These are phyloP conservation scores for Nineta flava DNA, from an alignment of 2,888 invertebrate genomes.

Conservation along the genomic window DNA sequence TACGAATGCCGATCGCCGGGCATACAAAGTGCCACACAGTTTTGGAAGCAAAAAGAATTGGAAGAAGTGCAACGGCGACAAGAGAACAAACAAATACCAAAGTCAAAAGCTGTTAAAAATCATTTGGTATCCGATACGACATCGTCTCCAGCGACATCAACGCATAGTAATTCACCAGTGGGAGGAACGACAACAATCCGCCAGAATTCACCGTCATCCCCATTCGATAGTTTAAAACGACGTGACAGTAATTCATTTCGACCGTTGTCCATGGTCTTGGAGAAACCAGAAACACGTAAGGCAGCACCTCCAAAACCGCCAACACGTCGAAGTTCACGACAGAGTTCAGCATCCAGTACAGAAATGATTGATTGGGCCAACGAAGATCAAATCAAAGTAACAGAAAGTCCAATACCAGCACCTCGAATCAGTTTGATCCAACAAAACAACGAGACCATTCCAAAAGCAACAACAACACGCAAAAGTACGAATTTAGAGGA, in stretches of 20 bases:
- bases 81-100: conserved; percentile 6
- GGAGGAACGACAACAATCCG: neutral
- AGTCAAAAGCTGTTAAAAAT: conserved; percentile 11
- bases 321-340: conserved; percentile 19
- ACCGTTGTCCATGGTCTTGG: conserved; percentile 19
- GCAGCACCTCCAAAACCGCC: conserved; percentile 19
- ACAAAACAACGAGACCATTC: conserved; percentile 22
- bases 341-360: conserved; percentile 14
- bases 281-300: conserved; percentile 15
- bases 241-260: conserved; percentile 8
- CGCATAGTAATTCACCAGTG: conserved; percentile 14
- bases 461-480: conserved; percentile 30
- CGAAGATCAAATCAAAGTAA: conserved; percentile 25
- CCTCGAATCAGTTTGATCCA: conserved; percentile 13
- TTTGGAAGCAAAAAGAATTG: conserved; percentile 46
- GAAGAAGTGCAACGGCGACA: conserved; percentile 21
- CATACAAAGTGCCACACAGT: conserved; percentile 38
- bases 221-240: conserved; percentile 2
- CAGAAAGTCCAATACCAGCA: conserved; percentile 11
- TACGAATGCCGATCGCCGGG: conserved; percentile 18
- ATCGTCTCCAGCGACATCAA: conserved; percentile 20
- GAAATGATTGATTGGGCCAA: conserved; percentile 12
- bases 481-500: conserved; percentile 73
- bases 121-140: conserved; percentile 17
- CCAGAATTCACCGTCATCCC: neutral